A percentile compares a stretch with the other conserved stretches of the same genome.
These are phyloP conservation scores for Aphidoletes aphidimyza DNA, from an alignment of 2,888 invertebrate species.

Conservation along the genomic window DNA sequence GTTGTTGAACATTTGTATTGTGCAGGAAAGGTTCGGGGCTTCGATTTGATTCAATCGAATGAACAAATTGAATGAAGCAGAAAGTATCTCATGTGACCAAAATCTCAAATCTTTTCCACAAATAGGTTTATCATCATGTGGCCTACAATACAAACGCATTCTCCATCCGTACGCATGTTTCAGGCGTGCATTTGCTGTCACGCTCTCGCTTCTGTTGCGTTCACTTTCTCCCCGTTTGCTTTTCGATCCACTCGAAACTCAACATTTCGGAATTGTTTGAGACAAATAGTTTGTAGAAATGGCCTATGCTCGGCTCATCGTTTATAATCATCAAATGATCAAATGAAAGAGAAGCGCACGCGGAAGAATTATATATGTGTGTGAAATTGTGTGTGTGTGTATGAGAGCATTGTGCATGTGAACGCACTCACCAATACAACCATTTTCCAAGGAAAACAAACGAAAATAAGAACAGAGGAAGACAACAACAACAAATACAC, in stretches of 20 bases:
- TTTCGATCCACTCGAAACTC: no score
- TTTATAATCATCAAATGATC: slow-evolving; percentile 2
- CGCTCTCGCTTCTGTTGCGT: no score
- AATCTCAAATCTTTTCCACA: slow-evolving; percentile 31
- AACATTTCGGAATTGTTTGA: no score
- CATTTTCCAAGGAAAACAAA: background rate
- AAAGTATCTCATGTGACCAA: slow-evolving; percentile 5
- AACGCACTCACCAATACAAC: slow-evolving; percentile 6
- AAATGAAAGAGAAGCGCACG: background rate
- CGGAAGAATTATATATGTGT: background rate
- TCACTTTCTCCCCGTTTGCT: no score
- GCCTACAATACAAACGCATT: slow-evolving; percentile 1
- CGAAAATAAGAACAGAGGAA: no score
- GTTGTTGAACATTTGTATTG: background rate
- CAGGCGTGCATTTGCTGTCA: no score
- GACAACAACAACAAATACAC: background rate
- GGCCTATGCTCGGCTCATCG: background rate
- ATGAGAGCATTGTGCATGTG: background rate
- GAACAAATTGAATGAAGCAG: no score
- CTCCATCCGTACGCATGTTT: background rate
- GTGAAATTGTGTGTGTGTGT: no score
- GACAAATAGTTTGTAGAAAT: background rate
- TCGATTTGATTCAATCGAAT: background rate
- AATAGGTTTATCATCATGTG: slow-evolving; percentile 39
- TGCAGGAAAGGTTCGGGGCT: slow-evolving; percentile 37